phyloP scores from a whole-genome alignment of 1,140 invertebrate species.

The Potamilus streckersoni region DNA sequence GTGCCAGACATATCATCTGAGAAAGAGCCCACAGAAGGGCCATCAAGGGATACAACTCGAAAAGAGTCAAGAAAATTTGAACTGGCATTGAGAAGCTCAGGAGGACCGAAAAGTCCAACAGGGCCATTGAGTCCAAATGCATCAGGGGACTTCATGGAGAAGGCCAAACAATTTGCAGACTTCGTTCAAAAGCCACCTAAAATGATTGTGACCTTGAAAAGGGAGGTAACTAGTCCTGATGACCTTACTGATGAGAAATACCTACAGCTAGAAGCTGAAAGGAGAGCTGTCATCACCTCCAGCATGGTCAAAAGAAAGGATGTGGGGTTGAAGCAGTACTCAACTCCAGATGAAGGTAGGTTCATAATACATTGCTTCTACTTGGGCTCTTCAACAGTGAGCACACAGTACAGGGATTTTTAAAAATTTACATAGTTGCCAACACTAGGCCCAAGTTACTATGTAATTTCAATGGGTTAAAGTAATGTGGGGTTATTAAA shows the following conservation, averaged over 20 bases:
- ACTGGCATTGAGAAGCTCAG: conserved; percentile 10
- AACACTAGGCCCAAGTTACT: no score
- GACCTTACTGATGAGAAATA: conserved; percentile 32
- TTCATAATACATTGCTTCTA: not conserved
- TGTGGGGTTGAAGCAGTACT: not conserved
- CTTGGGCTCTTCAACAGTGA: not conserved
- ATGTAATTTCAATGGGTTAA: no score
- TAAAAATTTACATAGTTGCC: no score
- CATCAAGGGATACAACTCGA: conserved; percentile 1
- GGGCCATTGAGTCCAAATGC: conserved; percentile 13
- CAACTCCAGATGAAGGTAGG: conserved; percentile 12
- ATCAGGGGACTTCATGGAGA: conserved; percentile 38
- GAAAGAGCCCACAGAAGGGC: not conserved
- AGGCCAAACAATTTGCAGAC: conserved; percentile 48
- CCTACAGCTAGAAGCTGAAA: conserved; percentile 35
- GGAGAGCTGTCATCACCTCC: conserved; percentile 39
- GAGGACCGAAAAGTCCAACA: not conserved
- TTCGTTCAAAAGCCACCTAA: conserved; percentile 47
- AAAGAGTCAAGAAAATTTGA: conserved; percentile 17
- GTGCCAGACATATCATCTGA: conserved; percentile 5
- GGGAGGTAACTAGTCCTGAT: conserved; percentile 28
- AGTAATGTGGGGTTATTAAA: no score
- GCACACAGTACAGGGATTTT: no score
- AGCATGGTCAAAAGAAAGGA: conserved; percentile 35
- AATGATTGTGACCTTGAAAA: conserved; percentile 33